Base-by-base conservation (phyloP, 2,888 invertebrate genomes). In the Glaucopsyche alexis region DNA sequence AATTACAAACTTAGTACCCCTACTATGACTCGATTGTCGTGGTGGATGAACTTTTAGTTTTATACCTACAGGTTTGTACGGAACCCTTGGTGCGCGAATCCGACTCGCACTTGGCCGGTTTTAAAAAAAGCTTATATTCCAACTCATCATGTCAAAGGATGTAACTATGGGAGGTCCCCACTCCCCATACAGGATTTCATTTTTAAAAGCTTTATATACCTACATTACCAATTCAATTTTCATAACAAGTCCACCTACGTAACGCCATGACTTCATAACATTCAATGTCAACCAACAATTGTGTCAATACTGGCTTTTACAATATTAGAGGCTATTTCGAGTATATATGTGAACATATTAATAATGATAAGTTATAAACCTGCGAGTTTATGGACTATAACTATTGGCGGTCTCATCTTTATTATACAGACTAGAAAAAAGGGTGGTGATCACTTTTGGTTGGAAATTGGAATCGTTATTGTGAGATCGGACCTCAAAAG, bases 241-340 rank as follows among this genome's bases (percentile, higher is more conserved):
- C 74, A 74, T 64, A 76, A 72, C 73, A 64, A 72, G 73, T 74
- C 74, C 76, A 76, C 79, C 75, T 73, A 78, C 75, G 73, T 72
- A 75, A 75, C 69, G 70, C 75, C 71, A 71, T 66, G 50, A 74
- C 73, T 74, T 74, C 73, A 60, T 72, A 74, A 74, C 71, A 71
- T 76, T 76, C 73, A 76, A 76, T 75, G 73, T 74, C 73, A 49
- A 47, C 29, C 29, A 60, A 60, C 60, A 60, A 60, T 60, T 60
- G 60, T 60, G 60, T 60, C 60, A 60, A 60, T 60, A 60, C 29
- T 38, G 60, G 60, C 29, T 47, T 60, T 60, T 38, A 38, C 60
- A 13, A 60, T 38, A 55, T 55, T 55, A 60, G 60, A 13, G 29
- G 60, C 29, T 38, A 60, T 38, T 60, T 60, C 29, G 60, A 29